Conservation (phyloP, 2,888 invertebrate species). For the Trileptium ribeirensis region DNA sequence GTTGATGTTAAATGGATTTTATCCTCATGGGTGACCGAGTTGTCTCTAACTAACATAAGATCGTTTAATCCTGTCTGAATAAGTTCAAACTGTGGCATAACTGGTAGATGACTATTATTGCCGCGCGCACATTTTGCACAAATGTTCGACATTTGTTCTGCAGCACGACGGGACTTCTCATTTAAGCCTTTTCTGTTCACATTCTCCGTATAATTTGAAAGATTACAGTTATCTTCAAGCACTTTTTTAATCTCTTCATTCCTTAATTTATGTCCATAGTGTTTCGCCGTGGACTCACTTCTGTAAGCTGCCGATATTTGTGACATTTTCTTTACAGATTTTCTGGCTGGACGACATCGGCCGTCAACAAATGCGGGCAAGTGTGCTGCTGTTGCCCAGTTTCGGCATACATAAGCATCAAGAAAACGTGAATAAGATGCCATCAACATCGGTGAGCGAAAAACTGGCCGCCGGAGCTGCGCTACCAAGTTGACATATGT, state of each 20-base stretch:
- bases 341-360: neutral
- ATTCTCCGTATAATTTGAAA: neutral
- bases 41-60: neutral
- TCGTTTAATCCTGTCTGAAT: neutral
- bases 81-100: neutral
- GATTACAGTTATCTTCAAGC: neutral
- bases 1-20: neutral
- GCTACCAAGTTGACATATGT: conserved; percentile 74
- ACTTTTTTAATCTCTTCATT: too few species aligned
- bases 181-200: neutral
- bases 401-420: conserved; percentile 1
- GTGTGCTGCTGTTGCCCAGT: neutral
- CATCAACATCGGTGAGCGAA: conserved; percentile 86
- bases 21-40: neutral
- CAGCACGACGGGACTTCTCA: neutral
- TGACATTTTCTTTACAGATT: too few species aligned
- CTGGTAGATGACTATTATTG: too few species aligned
- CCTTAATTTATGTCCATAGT: neutral
- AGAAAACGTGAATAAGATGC: conserved; percentile 65
- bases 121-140: too few species aligned
- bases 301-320: too few species aligned
- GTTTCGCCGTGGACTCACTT: neutral
- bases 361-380: conserved; percentile 3
- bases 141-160: neutral
- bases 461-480: conserved; percentile 83